phyloP scores from a whole-genome alignment of 2,113 vertebrate genomes.

The Tonatia bakeri region DNA sequence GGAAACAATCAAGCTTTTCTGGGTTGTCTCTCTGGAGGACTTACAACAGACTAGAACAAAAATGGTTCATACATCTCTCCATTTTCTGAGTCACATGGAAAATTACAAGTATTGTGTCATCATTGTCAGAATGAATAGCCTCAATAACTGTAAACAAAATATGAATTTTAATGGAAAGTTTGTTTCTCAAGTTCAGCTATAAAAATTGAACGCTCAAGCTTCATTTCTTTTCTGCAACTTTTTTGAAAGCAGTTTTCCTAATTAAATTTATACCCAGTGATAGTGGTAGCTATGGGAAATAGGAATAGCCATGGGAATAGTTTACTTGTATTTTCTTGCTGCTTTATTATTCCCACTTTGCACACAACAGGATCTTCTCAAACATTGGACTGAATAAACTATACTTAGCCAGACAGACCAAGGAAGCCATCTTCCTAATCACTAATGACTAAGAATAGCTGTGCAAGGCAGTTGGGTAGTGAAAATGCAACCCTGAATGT shows the following conservation, averaged over 20 bases:
- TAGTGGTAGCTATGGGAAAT: not conserved
- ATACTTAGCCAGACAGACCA: not conserved
- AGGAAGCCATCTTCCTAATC: slow-evolving; percentile 1
- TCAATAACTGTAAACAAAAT: not conserved
- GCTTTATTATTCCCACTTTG: not conserved
- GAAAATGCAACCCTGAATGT: not conserved
- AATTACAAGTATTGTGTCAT: not conserved
- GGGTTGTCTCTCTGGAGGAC: slow-evolving; percentile 1
- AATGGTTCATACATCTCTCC: not conserved
- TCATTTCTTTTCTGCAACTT: slow-evolving; percentile 21
- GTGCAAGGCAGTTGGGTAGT: not conserved
- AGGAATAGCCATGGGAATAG: not conserved
- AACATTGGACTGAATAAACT: not conserved
- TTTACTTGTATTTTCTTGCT: not conserved
- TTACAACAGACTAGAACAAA: not conserved
- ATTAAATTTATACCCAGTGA: slow-evolving; percentile 45
- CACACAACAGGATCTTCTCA: not conserved
- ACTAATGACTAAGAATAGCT: not conserved
- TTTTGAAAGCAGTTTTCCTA: slow-evolving; percentile 37
- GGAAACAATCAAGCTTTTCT: slow-evolving; percentile 1
- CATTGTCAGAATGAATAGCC: slow-evolving; percentile 8
- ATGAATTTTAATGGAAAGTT: slow-evolving; percentile 34
- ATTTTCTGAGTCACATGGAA: not conserved
- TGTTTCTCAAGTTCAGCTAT: slow-evolving; percentile 38
- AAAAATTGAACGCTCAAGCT: slow-evolving; percentile 35